Evolutionary conservation across 2,888 invertebrate species (phyloP).

Genomic region (Dryococelus australis): DNA sequence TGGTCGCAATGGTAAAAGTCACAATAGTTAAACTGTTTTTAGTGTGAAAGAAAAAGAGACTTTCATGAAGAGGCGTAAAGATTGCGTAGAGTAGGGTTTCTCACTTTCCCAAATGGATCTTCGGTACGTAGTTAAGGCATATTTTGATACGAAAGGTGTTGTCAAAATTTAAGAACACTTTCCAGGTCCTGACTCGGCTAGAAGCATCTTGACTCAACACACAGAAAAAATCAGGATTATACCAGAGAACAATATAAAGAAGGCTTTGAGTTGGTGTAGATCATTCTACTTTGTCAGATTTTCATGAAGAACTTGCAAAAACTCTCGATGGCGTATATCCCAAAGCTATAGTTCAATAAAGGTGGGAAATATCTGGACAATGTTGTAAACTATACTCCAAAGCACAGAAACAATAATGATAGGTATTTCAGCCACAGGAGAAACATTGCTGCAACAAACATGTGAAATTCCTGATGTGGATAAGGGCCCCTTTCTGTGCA

Average conservation of each 20-base stretch:
- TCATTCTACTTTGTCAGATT: neutral
- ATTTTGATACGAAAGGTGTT: neutral
- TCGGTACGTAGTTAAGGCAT: conserved; percentile 12
- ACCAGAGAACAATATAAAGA: conserved; percentile 19
- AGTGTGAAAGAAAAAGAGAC: neutral
- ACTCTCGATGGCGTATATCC: conserved; percentile 12
- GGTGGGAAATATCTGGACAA: conserved; percentile 49
- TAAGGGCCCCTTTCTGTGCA: conserved; percentile 46
- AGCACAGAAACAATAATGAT: conserved; percentile 48
- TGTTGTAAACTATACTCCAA: conserved; percentile 49
- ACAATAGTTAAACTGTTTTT: neutral
- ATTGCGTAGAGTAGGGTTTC: conserved; percentile 20
- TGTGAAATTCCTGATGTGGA: conserved; percentile 49
- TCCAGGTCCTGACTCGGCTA: conserved; percentile 31
- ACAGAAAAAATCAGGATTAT: neutral
- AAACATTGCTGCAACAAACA: conserved; percentile 45
- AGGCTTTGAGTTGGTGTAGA: neutral
- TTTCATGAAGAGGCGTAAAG: neutral
- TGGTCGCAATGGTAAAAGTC: neutral
- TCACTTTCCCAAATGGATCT: neutral
- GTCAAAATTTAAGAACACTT: neutral
- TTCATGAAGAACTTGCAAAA: conserved; percentile 5
- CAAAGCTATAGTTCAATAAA: conserved; percentile 44
- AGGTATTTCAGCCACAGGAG: conserved; percentile 46
- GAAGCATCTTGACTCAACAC: neutral